A percentile compares a stretch with the other conserved stretches of the same genome.
Evolutionary conservation across 64 coral and sea anemone genomes (phyloP).

Genomic region (Porites australiensis): DNA sequence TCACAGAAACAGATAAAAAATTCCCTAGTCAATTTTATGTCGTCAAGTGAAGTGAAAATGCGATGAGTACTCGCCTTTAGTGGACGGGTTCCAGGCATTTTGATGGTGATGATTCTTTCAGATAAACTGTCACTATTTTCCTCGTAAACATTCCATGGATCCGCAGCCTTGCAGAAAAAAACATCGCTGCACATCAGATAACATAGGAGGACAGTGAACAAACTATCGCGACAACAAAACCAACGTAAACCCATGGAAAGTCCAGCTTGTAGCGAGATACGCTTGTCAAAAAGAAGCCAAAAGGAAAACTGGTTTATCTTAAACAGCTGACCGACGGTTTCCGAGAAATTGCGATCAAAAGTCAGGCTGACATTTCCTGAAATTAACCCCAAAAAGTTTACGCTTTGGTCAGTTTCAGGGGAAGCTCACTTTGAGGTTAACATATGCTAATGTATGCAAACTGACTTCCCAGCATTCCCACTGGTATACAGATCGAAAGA

Average conservation of each 20-base stretch:
- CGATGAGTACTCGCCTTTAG: neutral
- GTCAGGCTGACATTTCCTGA: neutral
- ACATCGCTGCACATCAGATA: neutral
- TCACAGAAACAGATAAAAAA: no score
- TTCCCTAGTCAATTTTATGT: no score
- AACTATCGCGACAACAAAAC: neutral
- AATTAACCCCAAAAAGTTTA: neutral
- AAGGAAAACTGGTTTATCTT: neutral
- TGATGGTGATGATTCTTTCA: slow-evolving; percentile 1
- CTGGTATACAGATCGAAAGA: neutral
- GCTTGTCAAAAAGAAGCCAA: neutral
- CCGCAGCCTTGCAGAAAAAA: neutral
- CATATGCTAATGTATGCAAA: slow-evolving; percentile 21
- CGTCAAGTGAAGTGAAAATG: no score
- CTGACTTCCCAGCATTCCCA: slow-evolving; percentile 5
- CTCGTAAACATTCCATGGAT: neutral
- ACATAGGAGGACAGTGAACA: neutral
- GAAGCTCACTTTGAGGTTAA: slow-evolving; percentile 5
- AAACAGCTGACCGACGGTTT: neutral
- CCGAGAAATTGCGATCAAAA: neutral
- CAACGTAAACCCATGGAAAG: neutral
- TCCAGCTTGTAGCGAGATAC: neutral
- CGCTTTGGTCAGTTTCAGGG: no score
- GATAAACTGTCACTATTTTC: neutral
- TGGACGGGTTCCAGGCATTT: slow-evolving; percentile 46